These are phyloP conservation scores for Subanguina moxae DNA, from an alignment of 1,140 invertebrate species.

Conservation along the genomic window DNA sequence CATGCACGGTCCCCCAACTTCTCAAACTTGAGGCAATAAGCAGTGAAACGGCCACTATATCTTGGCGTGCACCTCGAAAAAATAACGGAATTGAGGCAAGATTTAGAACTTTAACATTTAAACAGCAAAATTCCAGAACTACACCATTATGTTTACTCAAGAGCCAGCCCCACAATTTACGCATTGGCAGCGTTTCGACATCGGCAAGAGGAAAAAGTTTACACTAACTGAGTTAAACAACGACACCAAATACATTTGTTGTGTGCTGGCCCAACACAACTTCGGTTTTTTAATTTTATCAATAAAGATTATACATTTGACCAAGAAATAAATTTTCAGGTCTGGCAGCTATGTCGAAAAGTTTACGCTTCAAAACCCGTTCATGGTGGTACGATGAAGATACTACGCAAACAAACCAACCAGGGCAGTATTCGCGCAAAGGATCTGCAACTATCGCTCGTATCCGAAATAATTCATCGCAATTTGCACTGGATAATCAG, in stretches of 20 bases:
- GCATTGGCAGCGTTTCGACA: constrained; percentile 50
- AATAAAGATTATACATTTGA: no score
- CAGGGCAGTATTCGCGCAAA: background rate
- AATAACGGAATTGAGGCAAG: constrained; percentile 55
- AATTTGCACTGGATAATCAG: background rate
- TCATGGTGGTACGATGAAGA: constrained; percentile 14
- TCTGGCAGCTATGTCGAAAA: constrained; percentile 19
- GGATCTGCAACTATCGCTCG: background rate
- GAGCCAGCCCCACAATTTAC: constrained; percentile 57
- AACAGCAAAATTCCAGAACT: constrained; percentile 38
- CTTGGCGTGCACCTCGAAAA: constrained; percentile 55
- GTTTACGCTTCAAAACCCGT: constrained; percentile 8
- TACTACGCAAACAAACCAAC: background rate
- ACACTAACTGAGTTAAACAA: constrained; percentile 51
- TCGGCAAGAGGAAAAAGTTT: constrained; percentile 48
- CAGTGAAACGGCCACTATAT: constrained; percentile 55
- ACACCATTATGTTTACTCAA: constrained; percentile 55
- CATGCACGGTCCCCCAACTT: constrained; percentile 56
- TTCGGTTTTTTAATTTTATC: constrained; percentile 31
- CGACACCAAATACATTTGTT: constrained; percentile 54
- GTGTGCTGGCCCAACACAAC: constrained; percentile 57
- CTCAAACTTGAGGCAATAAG: constrained; percentile 53
- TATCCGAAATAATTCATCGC: background rate
- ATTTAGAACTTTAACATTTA: constrained; percentile 1
- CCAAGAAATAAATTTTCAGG: no score